Evolutionary conservation across 2,888 invertebrate species (phyloP).

Genomic region (Morpho deidamia): DNA sequence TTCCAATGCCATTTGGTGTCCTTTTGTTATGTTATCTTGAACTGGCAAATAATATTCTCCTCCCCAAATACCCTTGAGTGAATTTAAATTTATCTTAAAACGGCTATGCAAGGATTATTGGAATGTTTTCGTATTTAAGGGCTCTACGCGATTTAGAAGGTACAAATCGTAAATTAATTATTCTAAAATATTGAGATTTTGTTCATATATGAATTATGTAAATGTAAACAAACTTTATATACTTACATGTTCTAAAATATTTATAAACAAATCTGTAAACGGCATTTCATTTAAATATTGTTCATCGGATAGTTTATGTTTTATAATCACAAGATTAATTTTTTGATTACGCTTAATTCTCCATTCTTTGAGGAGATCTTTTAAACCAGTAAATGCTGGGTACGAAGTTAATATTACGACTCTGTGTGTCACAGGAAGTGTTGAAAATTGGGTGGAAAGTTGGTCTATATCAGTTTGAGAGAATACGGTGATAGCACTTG

Average conservation of each 20-base stretch:
- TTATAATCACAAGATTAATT: constrained; percentile 38
- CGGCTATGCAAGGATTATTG: too few species aligned
- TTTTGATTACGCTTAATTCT: constrained; percentile 34
- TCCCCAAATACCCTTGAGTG: constrained; percentile 36
- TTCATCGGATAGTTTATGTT: constrained; percentile 32
- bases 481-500: constrained; percentile 32
- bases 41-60: constrained; percentile 35
- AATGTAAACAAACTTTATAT: not conserved
- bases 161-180: too few species aligned
- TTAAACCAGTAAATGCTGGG: constrained; percentile 35
- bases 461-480: constrained; percentile 29
- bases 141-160: too few species aligned
- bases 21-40: constrained; percentile 17
- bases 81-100: not conserved
- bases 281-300: constrained; percentile 36
- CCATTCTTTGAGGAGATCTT: constrained; percentile 35
- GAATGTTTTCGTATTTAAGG: too few species aligned
- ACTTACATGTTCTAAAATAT: constrained; percentile 17
- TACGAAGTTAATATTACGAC: constrained; percentile 34
- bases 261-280: constrained; percentile 36
- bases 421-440: constrained; percentile 30
- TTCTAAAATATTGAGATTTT: too few species aligned
- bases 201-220: too few species aligned
- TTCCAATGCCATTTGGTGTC: constrained; percentile 25
- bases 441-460: constrained; percentile 26